Percentiles rank a stretch among this genome's conserved stretches.
phyloP scores from a whole-genome alignment of 2,113 vertebrate species.

The Mustela lutreola region DNA sequence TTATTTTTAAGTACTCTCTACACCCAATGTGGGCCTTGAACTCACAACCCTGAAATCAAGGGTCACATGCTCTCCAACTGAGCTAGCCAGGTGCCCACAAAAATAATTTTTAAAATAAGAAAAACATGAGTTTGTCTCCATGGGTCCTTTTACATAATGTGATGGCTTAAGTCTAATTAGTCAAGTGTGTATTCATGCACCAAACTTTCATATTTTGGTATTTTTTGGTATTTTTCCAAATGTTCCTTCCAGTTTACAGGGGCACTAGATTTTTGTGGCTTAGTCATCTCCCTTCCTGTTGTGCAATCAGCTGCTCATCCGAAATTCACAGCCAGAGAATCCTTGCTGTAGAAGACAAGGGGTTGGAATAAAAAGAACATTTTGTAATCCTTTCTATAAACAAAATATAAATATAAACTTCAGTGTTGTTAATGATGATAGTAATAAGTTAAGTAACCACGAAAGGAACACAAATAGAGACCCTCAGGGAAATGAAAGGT shows the following conservation, averaged over 20 bases:
- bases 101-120: slow-evolving; percentile 22
- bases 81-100: background rate
- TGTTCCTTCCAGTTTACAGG: background rate
- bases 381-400: background rate
- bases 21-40: background rate
- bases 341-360: background rate
- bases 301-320: background rate
- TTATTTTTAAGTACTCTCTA: background rate
- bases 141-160: background rate
- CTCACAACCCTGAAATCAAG: background rate
- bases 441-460: background rate
- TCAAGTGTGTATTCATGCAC: background rate
- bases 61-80: background rate
- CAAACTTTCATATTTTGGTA: background rate
- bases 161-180: background rate
- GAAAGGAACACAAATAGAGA: background rate
- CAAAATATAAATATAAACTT: background rate
- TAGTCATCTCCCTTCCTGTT: background rate
- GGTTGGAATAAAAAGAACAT: background rate
- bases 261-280: background rate
- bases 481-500: background rate
- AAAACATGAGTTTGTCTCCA: background rate
- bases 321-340: background rate
- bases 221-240: background rate
- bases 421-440: background rate